Percentiles rank a stretch among this genome's conserved stretches.
These are phyloP conservation scores for Ophioninae sp. DNA, from an alignment of 2,888 invertebrate genomes.

Conservation along the genomic window DNA sequence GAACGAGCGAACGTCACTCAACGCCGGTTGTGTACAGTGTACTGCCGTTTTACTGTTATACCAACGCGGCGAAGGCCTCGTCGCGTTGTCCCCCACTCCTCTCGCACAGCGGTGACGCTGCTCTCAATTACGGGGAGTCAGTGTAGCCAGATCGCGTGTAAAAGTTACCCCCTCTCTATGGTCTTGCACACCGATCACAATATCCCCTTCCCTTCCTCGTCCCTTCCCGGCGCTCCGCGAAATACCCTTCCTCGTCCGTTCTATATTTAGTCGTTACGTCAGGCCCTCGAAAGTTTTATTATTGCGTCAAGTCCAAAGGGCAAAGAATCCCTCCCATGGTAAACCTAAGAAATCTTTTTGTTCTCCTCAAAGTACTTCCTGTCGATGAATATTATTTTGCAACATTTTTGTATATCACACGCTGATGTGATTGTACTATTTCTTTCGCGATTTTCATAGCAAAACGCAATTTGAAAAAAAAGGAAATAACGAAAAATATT, in stretches of 20 bases:
- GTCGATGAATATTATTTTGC: too few species aligned
- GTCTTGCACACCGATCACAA: too few species aligned
- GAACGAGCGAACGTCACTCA: slow-evolving; percentile 45
- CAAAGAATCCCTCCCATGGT: not conserved
- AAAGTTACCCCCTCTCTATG: too few species aligned
- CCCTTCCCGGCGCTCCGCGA: too few species aligned
- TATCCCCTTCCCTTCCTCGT: too few species aligned
- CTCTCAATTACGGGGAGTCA: slow-evolving; percentile 44
- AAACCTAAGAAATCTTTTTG: not conserved
- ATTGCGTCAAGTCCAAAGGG: slow-evolving; percentile 15
- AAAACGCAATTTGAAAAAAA: not conserved
- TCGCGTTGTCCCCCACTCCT: slow-evolving; percentile 11
- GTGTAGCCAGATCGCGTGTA: too few species aligned
- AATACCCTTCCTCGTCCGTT: slow-evolving; percentile 47
- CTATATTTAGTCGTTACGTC: slow-evolving; percentile 62
- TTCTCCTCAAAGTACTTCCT: not conserved
- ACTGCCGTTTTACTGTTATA: slow-evolving; percentile 18
- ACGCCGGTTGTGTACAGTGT: slow-evolving; percentile 51
- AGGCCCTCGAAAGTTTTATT: slow-evolving; percentile 48
- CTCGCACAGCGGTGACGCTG: slow-evolving; percentile 13
- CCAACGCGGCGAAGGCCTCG: slow-evolving; percentile 18
- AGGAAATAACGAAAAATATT: not conserved
- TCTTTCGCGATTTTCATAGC: not conserved
- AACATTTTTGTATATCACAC: not conserved
- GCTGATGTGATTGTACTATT: not conserved